Conservation (phyloP, 23 tunicate species). For the Oikopleura albicans region DNA sequence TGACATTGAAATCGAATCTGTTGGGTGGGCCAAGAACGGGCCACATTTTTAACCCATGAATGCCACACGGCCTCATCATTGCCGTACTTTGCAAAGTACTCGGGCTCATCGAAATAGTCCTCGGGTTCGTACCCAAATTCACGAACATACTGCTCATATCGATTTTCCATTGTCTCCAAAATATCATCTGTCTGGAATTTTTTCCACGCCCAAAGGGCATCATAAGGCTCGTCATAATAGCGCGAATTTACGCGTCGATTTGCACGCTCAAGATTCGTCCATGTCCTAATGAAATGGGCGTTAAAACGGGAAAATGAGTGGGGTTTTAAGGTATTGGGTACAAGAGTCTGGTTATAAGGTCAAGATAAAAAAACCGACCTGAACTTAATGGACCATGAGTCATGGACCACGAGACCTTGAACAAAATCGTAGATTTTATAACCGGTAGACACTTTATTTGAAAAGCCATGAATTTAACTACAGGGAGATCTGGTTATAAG, state of each 20-base stretch:
- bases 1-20: too few relatives aligned
- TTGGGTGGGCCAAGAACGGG: not conserved
- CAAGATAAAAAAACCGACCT: too few relatives aligned
- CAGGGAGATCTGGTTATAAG: too few relatives aligned
- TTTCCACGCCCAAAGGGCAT: not conserved
- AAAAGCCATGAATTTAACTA: too few relatives aligned
- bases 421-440: too few relatives aligned
- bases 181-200: not conserved
- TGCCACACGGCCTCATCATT: not conserved
- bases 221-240: not conserved
- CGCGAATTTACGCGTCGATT: not conserved
- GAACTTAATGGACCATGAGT: too few relatives aligned
- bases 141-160: not conserved
- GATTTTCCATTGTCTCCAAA: not conserved
- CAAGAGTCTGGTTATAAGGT: too few relatives aligned
- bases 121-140: not conserved
- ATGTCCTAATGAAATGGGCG: not conserved
- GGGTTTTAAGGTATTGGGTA: too few relatives aligned
- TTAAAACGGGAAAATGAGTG: too few relatives aligned
- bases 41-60: not conserved
- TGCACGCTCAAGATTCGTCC: not conserved
- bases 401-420: too few relatives aligned
- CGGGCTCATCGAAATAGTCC: not conserved
- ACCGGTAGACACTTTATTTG: too few relatives aligned
- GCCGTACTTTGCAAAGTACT: not conserved